Evolutionary conservation across 2,113 vertebrate genomes (phyloP).

Genomic region (Rallus limicola): DNA sequence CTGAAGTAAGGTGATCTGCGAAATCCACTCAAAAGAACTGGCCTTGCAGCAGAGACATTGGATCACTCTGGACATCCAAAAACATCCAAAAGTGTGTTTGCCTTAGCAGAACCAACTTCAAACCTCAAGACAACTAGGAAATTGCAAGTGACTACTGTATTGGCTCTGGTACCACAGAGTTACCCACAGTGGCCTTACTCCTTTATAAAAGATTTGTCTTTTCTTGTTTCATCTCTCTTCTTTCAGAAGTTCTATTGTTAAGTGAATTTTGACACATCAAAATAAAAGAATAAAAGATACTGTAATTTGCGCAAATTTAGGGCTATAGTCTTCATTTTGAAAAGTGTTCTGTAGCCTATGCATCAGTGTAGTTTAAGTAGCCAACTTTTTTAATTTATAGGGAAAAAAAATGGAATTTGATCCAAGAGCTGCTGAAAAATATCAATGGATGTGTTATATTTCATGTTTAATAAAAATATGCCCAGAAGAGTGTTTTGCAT

Average conservation of each 20-base stretch:
- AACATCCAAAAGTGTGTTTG: constrained; percentile 54
- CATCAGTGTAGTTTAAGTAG: constrained; percentile 38
- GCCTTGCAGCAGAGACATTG: constrained; percentile 28
- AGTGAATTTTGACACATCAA: constrained; percentile 27
- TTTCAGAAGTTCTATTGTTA: constrained; percentile 20
- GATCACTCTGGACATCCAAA: constrained; percentile 25
- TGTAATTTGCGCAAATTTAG: constrained; percentile 31
- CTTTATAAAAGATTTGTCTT: constrained; percentile 64
- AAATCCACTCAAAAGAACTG: constrained; percentile 9
- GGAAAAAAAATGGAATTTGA: constrained; percentile 16
- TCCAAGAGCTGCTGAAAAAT: neutral
- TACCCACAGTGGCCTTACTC: constrained; percentile 74
- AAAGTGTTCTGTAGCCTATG: neutral
- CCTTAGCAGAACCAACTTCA: constrained; percentile 73
- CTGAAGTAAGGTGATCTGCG: constrained; percentile 56
- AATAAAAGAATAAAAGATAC: constrained; percentile 5
- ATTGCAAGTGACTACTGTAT: constrained; percentile 49
- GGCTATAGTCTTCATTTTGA: constrained; percentile 17
- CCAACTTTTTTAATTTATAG: constrained; percentile 58
- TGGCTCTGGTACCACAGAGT: constrained; percentile 51
- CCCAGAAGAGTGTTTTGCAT: constrained; percentile 19
- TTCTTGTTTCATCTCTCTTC: constrained; percentile 44
- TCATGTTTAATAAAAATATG: constrained; percentile 55
- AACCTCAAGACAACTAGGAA: constrained; percentile 69
- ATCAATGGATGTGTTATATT: constrained; percentile 40